Base-by-base conservation (phyloP, 2,888 invertebrate genomes). In the Tinea pellionella region DNA sequence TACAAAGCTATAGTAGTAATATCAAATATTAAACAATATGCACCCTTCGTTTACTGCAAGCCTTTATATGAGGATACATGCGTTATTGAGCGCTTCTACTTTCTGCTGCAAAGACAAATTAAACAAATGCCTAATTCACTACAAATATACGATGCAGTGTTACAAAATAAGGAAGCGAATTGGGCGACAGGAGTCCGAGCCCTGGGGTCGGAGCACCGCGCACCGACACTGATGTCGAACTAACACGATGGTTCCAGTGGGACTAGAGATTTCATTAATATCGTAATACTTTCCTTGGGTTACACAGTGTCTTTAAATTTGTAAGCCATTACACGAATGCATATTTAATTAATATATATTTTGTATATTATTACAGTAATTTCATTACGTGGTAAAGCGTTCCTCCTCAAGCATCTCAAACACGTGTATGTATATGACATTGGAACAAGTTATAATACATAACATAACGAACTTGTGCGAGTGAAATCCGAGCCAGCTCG, bases 1-100 rank as follows among this genome's bases (percentile, higher is more conserved):
- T 90, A 90, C 90, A 90, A 90, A 90, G 90, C 90, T 90, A 90
- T 89, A 89, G 85, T 87, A 88, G 87, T 86, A 88, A 88, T 88
- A 88, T 88, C 87, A 87, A 86, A 86, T 87, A 87, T 86, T 65
- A 87, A 87, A 87, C 86, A 87, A 85, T 86, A 86, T 86, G 87
- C 87, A 86, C 87, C 86, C 86, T 85, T 85, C 84, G 83, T 82
- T 86, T 82, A 83, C 86, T 86, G 86, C 82, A 86, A 87, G 87
- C 86, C 84, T 85, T 59, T 83, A 74, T 77, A 75, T 77, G 78
- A 83, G 84, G 84, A 82, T 84, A 86, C 79, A 84, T 61, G 82
- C 76, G 76, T 83, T 81, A 85, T 87, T 87, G 86, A 87, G 86
- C 86, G 87, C 82, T 86, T 86, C 78, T 83, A 83, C 77, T 78